Evolutionary conservation across 2,797 vertebrate species (phyloP).

Genomic region (Chaetophractus vellerosus): DNA sequence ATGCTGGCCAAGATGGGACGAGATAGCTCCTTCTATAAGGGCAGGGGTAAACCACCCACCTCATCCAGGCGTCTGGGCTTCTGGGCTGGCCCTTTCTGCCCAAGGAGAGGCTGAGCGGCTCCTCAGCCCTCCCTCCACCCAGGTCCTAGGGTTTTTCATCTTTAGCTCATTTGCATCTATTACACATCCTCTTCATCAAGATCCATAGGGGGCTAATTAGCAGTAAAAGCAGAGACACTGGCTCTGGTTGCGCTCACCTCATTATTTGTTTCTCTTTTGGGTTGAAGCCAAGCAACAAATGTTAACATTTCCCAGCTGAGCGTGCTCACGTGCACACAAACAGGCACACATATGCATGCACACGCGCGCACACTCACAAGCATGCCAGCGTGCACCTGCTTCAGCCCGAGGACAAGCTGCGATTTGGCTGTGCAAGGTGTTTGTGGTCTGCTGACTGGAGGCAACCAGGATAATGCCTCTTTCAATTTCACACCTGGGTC

Average conservation of each 20-base stretch:
- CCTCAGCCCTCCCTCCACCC: neutral
- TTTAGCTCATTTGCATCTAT: neutral
- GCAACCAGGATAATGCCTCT: neutral
- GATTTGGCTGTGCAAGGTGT: neutral
- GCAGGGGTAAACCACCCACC: neutral
- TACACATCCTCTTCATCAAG: slow-evolving; percentile 1
- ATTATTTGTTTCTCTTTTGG: slow-evolving; percentile 8
- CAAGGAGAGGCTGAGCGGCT: neutral
- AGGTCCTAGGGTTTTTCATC: neutral
- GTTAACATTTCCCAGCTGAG: neutral
- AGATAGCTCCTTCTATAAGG: neutral
- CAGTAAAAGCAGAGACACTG: slow-evolving; percentile 55
- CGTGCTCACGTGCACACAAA: neutral
- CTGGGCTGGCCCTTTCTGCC: neutral
- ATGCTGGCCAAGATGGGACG: neutral
- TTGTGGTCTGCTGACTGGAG: neutral
- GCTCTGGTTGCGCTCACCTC: slow-evolving; percentile 6
- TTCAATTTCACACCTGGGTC: neutral
- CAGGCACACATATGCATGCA: neutral
- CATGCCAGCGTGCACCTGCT: neutral
- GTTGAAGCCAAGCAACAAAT: slow-evolving; percentile 53
- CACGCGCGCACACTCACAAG: neutral
- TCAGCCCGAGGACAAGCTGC: neutral
- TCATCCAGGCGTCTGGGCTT: neutral
- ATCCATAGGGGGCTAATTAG: slow-evolving; percentile 3